These are phyloP conservation scores for Melitaea athalia DNA, from an alignment of 2,888 invertebrate genomes.

Conservation along the genomic window DNA sequence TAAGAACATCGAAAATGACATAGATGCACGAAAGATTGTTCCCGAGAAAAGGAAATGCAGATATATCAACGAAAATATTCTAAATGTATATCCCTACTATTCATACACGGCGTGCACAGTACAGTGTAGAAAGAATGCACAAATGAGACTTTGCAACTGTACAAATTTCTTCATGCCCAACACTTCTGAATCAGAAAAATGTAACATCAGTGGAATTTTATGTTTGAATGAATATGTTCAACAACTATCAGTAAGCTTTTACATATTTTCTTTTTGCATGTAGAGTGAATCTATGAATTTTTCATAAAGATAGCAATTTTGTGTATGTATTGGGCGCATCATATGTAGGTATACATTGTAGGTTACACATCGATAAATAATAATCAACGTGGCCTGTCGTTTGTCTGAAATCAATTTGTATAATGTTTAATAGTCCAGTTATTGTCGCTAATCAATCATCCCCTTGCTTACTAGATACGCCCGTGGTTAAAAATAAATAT, in stretches of 20 bases:
- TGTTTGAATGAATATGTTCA: slow-evolving; percentile 85
- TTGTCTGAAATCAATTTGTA: no score
- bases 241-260: slow-evolving; percentile 81
- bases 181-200: slow-evolving; percentile 79
- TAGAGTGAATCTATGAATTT: not conserved
- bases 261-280: not conserved
- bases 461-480: no score
- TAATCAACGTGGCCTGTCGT: no score
- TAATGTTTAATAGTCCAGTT: no score
- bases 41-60: slow-evolving; percentile 88
- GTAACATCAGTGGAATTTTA: slow-evolving; percentile 85
- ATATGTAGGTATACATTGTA: no score
- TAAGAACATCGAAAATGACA: slow-evolving; percentile 86
- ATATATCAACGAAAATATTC: slow-evolving; percentile 85
- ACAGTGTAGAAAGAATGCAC: slow-evolving; percentile 87
- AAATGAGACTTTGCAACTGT: slow-evolving; percentile 85
- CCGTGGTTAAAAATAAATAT: not conserved
- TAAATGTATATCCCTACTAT: slow-evolving; percentile 84
- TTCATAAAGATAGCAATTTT: not conserved
- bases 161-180: slow-evolving; percentile 88
- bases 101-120: slow-evolving; percentile 88
- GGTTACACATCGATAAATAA: no score
- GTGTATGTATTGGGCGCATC: not conserved
- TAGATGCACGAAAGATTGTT: slow-evolving; percentile 83
- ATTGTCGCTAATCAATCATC: no score